Base-by-base conservation (phyloP, 2,113 vertebrate species). In the Pachyramphus minor region DNA sequence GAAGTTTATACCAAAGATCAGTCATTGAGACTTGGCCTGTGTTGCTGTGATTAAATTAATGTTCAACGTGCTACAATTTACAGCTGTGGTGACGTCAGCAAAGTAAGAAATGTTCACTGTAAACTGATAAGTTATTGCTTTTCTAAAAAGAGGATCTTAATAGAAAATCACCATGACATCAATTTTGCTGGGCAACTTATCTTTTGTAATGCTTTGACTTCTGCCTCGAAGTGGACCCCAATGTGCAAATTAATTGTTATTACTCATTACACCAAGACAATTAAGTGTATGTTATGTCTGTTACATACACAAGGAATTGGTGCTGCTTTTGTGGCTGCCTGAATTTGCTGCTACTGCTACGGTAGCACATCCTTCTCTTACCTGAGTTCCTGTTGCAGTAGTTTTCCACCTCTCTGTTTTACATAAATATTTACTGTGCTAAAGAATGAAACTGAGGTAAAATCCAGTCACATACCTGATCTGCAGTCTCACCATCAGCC, bases 401-500 rank as follows among this genome's bases (percentile, higher is more conserved):
- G 28, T 28, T 72, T 69, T 41, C 56, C 11, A 15, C 8, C 16
- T 58, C 56, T 75, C 33, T 63, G 15, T 21, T 66, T 35, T 68
- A 37, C 9, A 6, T 5, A 14, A 0, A 0, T 45, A 10, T 8
- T 4, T 59, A 13, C 20, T 41, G 11, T 23, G 18, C 17, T 90
- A 5, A 85, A 44, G 47, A 67, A 55, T 15, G 37, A 58, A 58
- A 37, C 8, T 4, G 20, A 85, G 15, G 35, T 47, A 16, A 22
- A 66, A 55, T 62, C 72, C 42, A 55, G 37, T 18, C 41, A 42
- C 28, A 35, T 37, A 8, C 20, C 56, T 42, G 22, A 44, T 71
- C 27, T 84, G 28, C 41, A 63, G 42, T 17, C 23, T 69, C 11
- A 1, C 24, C 10, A 11, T 63, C 44, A 44, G 16, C 21, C 37